Base-by-base conservation (phyloP, 2,888 invertebrate genomes). In the Disparrhopalites patrizii region DNA sequence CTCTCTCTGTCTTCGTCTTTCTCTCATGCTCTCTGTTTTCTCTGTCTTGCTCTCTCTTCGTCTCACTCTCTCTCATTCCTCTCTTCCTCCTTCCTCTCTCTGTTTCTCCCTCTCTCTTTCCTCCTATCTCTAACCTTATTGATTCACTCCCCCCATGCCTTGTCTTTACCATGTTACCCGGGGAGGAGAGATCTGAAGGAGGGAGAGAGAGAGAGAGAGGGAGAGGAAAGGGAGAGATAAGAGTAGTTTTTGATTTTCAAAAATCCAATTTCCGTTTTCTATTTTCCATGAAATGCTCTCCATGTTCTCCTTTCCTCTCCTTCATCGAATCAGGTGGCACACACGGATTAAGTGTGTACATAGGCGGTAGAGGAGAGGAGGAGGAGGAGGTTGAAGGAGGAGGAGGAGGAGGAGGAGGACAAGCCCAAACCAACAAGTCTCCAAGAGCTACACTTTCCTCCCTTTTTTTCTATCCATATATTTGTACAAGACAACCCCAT, bases 181-280 rank as follows among this genome's bases (percentile, higher is more conserved):
- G 15, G 36, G 15, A 36, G 15, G 36, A 36, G 36, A 36, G 36
- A n/a, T n/a, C n/a, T n/a, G n/a, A n/a, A n/a, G n/a, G n/a, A 36
- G 36, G 15, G 36, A 36, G 36, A 36, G 36, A 36, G 36, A 36
- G 36, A 36, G 36, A 36, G 36, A 36, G 36, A 36, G 36, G 15
- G 15, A 10, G 15, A 36, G 15, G 36, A 36, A 15, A 15, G 15
- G 15, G 36, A 36, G 36, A 7, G 36, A 10, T 36, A 36, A 15
- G 36, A 36, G 36, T 15, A 36, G 68, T 71, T 70, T 73, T 70
- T 73, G 72, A 73, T 72, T 73, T 72, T 62, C 67, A 63, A 62
- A 70, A 73, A 73, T 73, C 66, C 73, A 73, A 73, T 73, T 73
- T 73, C 73, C 73, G 66, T 57, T 66, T 68, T 62, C 62, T 57